Percentiles rank a stretch among this genome's conserved stretches.
Conservation (phyloP, 2,888 invertebrate species). For the Malachius bipustulatus region DNA sequence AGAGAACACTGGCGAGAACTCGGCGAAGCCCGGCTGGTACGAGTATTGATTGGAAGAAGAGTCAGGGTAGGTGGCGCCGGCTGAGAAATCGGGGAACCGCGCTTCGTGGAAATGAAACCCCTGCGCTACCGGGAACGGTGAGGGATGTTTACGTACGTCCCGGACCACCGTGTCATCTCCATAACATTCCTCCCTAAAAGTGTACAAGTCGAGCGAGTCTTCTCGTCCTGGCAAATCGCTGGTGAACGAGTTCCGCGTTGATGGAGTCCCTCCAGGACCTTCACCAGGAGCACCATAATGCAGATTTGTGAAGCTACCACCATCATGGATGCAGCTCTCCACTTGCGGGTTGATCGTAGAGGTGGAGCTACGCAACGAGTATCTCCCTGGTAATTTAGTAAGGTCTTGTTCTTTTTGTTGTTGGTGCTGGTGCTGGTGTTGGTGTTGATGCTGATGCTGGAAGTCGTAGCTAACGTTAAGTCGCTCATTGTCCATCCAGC, state of each 20-base stretch:
- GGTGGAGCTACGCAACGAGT: slow-evolving; percentile 12
- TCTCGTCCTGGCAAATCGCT: slow-evolving; percentile 39
- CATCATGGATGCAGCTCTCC: slow-evolving; percentile 51
- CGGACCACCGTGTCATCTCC: slow-evolving; percentile 37
- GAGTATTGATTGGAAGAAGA: slow-evolving; percentile 30
- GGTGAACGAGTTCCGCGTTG: slow-evolving; percentile 28
- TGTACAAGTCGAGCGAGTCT: slow-evolving; percentile 48
- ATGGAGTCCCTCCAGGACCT: slow-evolving; percentile 29
- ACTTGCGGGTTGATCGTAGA: slow-evolving; percentile 40
- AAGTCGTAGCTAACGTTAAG: slow-evolving; percentile 28
- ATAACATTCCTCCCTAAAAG: slow-evolving; percentile 49
- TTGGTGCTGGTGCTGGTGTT: too few relatives aligned
- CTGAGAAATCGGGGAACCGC: slow-evolving; percentile 30
- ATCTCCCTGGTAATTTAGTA: slow-evolving; percentile 8
- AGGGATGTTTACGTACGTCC: slow-evolving; percentile 25
- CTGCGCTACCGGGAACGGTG: slow-evolving; percentile 28
- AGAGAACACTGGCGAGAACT: slow-evolving; percentile 37
- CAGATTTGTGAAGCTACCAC: slow-evolving; percentile 55
- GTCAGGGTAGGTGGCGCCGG: slow-evolving; percentile 23
- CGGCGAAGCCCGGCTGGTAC: slow-evolving; percentile 29
- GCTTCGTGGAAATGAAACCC: slow-evolving; percentile 35
- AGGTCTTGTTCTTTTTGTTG: slow-evolving; percentile 6
- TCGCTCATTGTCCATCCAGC: slow-evolving; percentile 40
- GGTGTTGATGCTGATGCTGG: too few relatives aligned
- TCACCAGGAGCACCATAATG: slow-evolving; percentile 49